Evolutionary conservation across 2,888 invertebrate species (phyloP).

Genomic region (Tachina grossa): DNA sequence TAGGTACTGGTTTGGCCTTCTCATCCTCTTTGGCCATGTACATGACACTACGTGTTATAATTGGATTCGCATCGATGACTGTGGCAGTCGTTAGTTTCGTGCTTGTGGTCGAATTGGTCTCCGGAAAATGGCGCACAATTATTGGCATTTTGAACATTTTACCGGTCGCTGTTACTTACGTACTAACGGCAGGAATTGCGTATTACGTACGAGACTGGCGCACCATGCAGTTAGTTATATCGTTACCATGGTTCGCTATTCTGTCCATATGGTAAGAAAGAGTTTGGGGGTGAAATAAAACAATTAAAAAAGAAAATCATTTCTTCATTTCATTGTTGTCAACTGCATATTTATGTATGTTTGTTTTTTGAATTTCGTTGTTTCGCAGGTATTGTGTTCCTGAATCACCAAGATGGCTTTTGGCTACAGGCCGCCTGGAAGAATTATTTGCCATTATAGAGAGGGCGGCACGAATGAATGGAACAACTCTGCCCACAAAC

Average conservation of each 20-base stretch:
- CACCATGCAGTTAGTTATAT: constrained; percentile 84
- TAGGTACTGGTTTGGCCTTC: constrained; percentile 84
- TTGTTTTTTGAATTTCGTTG: background rate
- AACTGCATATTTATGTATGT: background rate
- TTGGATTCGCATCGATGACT: constrained; percentile 87
- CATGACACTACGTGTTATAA: constrained; percentile 84
- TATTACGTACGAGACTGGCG: constrained; percentile 86
- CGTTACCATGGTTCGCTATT: constrained; percentile 85
- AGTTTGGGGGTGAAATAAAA: background rate
- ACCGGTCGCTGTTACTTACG: constrained; percentile 86
- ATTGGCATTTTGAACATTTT: constrained; percentile 86
- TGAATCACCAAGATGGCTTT: constrained; percentile 90
- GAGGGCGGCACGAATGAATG: constrained; percentile 87
- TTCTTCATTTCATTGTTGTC: background rate
- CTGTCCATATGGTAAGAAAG: constrained; percentile 84
- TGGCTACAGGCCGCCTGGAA: constrained; percentile 87
- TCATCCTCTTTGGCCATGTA: constrained; percentile 85
- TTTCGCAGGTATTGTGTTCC: constrained; percentile 87
- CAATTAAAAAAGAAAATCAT: background rate
- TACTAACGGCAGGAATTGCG: constrained; percentile 85
- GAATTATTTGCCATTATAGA: constrained; percentile 87
- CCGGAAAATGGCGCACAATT: constrained; percentile 86
- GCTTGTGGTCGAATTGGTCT: constrained; percentile 86
- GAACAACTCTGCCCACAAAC: constrained; percentile 86
- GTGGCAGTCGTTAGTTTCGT: constrained; percentile 87